These are phyloP conservation scores for Parnassius orleans DNA, from an alignment of 2,888 invertebrate species.

Conservation along the genomic window DNA sequence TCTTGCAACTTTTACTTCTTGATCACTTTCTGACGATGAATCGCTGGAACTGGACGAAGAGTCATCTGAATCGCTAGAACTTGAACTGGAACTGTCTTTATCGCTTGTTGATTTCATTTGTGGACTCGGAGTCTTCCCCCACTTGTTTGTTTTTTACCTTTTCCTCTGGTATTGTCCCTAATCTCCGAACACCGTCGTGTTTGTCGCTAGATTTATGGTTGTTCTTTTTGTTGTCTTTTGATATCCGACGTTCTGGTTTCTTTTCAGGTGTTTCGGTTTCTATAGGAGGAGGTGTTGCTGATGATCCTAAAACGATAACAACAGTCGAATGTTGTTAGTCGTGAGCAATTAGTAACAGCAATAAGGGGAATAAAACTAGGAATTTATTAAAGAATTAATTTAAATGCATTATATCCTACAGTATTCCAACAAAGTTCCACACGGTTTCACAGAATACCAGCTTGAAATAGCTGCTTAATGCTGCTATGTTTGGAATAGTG, in stretches of 20 bases:
- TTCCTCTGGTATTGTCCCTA: slow-evolving; percentile 60
- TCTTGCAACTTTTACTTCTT: slow-evolving; percentile 44
- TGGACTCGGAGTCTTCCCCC: slow-evolving; percentile 60
- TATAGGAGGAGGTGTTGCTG: slow-evolving; percentile 62
- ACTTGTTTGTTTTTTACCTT: slow-evolving; percentile 55
- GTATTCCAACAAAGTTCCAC: too few relatives aligned
- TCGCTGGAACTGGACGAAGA: slow-evolving; percentile 53
- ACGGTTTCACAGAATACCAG: too few relatives aligned
- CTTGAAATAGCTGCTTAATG: too few relatives aligned
- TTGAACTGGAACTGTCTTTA: slow-evolving; percentile 61
- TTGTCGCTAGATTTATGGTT: slow-evolving; percentile 58
- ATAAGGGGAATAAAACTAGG: too few relatives aligned
- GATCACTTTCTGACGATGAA: slow-evolving; percentile 53
- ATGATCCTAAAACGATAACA: slow-evolving; percentile 49
- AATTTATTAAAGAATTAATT: too few relatives aligned
- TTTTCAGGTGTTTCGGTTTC: slow-evolving; percentile 67
- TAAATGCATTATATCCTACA: too few relatives aligned
- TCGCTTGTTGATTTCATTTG: slow-evolving; percentile 46
- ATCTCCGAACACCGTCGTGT: slow-evolving; percentile 54
- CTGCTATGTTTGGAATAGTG: too few relatives aligned
- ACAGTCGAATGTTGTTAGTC: too few relatives aligned
- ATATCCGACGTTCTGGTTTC: slow-evolving; percentile 50
- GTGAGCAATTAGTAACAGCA: too few relatives aligned
- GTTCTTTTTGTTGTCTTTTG: slow-evolving; percentile 62
- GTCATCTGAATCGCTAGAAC: slow-evolving; percentile 65